Evolutionary conservation across 2,797 vertebrate species (phyloP), one percentile per base, ranked within the genome.

Genomic region (Amphiprion clarkii): DNA sequence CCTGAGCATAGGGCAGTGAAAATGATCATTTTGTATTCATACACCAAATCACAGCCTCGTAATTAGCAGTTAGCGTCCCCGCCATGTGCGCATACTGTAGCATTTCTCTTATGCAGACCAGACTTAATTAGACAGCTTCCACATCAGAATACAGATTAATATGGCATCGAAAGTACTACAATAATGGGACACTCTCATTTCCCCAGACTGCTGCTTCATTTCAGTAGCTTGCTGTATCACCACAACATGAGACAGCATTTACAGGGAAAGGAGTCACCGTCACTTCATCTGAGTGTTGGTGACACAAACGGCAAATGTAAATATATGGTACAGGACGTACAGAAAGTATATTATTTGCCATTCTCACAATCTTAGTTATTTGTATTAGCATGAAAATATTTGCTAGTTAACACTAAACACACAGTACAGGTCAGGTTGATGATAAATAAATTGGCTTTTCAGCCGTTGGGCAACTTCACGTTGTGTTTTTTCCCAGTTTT

Each of bases 101-200:
- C 69, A 57, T 76, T 85, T 58, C 58, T 79, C 87, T 83, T 77
- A 81, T 83, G 84, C 76, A 67, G 73, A 83, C 64, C 56, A 65
- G 80, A 89, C 76, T 69, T 92, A 92, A 93, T 92, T 91, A 92
- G 84, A 71, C 74, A 39, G 59, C 77, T 63, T 85, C 71, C 59
- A 66, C 78, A 58, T 82, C 63, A 64, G 83, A 82, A 87, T 84
- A 72, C 71, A 84, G 75, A 93, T 86, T 83, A 84, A 87, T 74
- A 54, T 88, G 76, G 77, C 74, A 84, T 87, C 79, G 85, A 54
- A 88, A 76, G 78, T 60, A 59, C 77, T 40, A 71, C 84, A 85
- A 76, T 77, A 87, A 74, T 51, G 57, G 69, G 63, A 23, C 67
- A 14, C 29, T 82, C 68, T 88, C 66, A 82, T 89, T 85, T 90